Base-by-base conservation (phyloP, 2,888 invertebrate species). In the Aleiodes testaceus region DNA sequence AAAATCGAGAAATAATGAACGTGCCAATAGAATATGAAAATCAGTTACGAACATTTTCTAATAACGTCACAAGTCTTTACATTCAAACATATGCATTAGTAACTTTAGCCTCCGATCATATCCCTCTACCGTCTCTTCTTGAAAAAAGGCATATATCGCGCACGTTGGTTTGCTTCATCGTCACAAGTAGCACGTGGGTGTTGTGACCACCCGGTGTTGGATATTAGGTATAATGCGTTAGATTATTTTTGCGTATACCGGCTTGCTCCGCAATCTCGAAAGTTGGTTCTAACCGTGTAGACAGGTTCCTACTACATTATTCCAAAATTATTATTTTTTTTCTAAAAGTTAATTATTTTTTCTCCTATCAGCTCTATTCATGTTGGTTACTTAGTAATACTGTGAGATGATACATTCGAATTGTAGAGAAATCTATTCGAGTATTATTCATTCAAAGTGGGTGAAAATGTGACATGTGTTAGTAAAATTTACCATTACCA, bases 211-310 rank as follows among this genome's bases (percentile, higher is more conserved):
- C 64, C 69, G 68, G 63, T 59, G 59, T 66, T 75, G 69, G 68
- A 68, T 69, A 72, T 72, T 72, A 64, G 70, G 61, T 71, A 67
- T 44, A 59, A 75, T 71, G 75, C 69, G 77, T 59, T 77, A 78
- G 80, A 81, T 80, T 82, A 83, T 83, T 83, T 83, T 83, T 78
- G 82, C 82, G 78, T 80, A 79, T 77, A 72, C 81, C 79, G 80
- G 73, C 74, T 59, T 59, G 79, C 78, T 64, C 79, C 81, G 81
- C 78, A 82, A 82, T 81, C 82, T 81, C 80, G 78, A 78, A 81
- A 82, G 82, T 79, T 55, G 78, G 77, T 75, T 81, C 79, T 36
- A 36, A 77, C 79, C 76, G 74, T 80, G 82, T 81, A 82, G 81
- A 83, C 81, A 81, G 79, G 74, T 81, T 78, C 75, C 74, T 72